Conservation (phyloP, 1,140 invertebrate species). For the Drosophila pseudoobscura region DNA sequence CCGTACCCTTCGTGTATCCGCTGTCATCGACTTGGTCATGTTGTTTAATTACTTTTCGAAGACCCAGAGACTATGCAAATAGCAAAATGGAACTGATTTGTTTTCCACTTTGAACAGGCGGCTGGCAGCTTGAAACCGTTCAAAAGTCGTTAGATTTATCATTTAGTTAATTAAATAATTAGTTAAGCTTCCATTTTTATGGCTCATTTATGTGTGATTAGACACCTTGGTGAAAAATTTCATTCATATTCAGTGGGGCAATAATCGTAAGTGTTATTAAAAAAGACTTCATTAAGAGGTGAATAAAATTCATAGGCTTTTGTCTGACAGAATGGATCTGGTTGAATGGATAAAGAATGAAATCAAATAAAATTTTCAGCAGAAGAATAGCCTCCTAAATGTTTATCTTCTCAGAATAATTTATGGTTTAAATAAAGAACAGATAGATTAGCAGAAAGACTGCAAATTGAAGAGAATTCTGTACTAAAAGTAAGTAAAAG, state of each 20-base stretch:
- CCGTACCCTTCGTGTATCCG: neutral
- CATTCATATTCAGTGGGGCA: constrained; percentile 6
- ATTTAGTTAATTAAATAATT: constrained; percentile 36
- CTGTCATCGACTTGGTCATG: constrained; percentile 35
- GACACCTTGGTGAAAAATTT: neutral
- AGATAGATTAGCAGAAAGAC: too few species aligned
- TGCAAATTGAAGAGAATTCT: too few species aligned
- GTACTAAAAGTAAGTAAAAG: too few species aligned
- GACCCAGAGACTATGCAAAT: constrained; percentile 37
- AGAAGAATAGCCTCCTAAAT: too few species aligned
- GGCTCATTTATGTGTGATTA: constrained; percentile 6
- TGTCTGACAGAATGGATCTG: too few species aligned
- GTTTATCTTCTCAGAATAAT: too few species aligned
- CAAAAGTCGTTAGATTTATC: constrained; percentile 34
- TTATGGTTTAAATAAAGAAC: too few species aligned
- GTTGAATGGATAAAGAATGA: too few species aligned
- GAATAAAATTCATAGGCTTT: too few species aligned
- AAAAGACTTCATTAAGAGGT: too few species aligned
- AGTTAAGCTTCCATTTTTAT: constrained; percentile 27
- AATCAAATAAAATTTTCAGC: too few species aligned
- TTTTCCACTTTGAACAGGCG: constrained; percentile 16
- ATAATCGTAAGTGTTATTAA: too few species aligned
- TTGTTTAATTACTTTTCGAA: constrained; percentile 41
- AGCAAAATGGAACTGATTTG: constrained; percentile 19
- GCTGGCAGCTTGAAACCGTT: constrained; percentile 31